Percentiles rank a stretch among this genome's conserved stretches.
These are phyloP conservation scores for Macrophya alboannulata DNA, from an alignment of 2,888 invertebrate genomes.

Conservation along the genomic window DNA sequence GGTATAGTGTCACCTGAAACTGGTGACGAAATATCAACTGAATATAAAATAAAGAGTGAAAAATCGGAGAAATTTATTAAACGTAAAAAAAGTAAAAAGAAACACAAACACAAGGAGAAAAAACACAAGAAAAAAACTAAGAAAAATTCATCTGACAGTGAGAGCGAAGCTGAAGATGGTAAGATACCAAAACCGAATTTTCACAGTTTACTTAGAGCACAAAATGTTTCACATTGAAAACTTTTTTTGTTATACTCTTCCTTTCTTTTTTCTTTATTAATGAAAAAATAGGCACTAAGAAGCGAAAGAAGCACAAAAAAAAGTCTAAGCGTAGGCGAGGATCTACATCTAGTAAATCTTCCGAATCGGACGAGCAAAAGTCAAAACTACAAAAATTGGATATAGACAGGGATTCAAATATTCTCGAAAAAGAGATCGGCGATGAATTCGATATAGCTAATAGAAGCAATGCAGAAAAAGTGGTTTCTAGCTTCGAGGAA, in stretches of 20 bases:
- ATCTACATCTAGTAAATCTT: constrained; percentile 68
- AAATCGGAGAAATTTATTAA: constrained; percentile 68
- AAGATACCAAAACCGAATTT: constrained; percentile 60
- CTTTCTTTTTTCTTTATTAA: background rate
- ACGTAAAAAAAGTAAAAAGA: constrained; percentile 73
- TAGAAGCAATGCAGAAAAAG: constrained; percentile 60
- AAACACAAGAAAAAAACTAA: constrained; percentile 81
- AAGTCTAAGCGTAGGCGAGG: constrained; percentile 75
- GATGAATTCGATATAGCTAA: constrained; percentile 63
- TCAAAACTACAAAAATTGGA: constrained; percentile 64
- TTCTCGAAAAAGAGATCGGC: constrained; percentile 55
- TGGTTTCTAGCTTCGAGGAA: constrained; percentile 66
- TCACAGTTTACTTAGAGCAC: constrained; percentile 69
- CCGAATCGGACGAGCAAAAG: constrained; percentile 67
- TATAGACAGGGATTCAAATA: constrained; percentile 28
- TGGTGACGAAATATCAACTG: constrained; percentile 62
- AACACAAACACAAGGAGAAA: constrained; percentile 82
- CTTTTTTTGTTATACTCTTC: background rate
- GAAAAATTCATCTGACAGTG: constrained; percentile 76
- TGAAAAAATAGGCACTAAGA: constrained; percentile 67
- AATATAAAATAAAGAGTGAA: constrained; percentile 61
- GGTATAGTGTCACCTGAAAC: constrained; percentile 69
- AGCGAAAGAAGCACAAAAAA: constrained; percentile 76
- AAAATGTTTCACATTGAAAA: background rate
- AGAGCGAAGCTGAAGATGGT: constrained; percentile 72